A percentile compares a stretch with the other conserved stretches of the same genome.
These are phyloP conservation scores for Drosophila engyochracea DNA, from an alignment of 2,888 invertebrate species.

Conservation along the genomic window DNA sequence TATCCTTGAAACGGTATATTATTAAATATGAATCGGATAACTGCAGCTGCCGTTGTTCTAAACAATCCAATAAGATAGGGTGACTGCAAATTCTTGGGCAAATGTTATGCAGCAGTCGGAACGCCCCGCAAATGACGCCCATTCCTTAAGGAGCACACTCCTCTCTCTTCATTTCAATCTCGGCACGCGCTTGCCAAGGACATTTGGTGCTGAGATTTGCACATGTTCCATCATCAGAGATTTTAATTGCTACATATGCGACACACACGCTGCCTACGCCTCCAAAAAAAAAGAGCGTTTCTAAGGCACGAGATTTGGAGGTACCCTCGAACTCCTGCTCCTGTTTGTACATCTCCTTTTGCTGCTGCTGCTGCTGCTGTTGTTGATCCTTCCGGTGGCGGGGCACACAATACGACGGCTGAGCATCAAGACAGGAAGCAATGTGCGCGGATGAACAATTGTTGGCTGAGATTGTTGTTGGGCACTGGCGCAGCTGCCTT, in stretches of 20 bases:
- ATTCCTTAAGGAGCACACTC: conserved; percentile 22
- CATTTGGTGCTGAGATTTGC: conserved; percentile 58
- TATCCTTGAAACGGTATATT: conserved; percentile 13
- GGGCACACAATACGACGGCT: conserved; percentile 56
- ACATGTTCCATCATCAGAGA: conserved; percentile 74
- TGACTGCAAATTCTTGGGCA: conserved; percentile 51
- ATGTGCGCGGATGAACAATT: conserved; percentile 82
- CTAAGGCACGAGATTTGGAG: conserved; percentile 33
- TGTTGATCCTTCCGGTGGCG: conserved; percentile 82
- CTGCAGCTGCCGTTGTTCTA: conserved; percentile 40
- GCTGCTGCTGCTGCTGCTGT: conserved; percentile 21
- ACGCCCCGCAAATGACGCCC: conserved; percentile 57
- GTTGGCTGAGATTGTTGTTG: conserved; percentile 59
- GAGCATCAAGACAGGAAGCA: conserved; percentile 83
- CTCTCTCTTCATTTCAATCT: conserved; percentile 5
- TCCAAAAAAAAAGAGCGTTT: conserved; percentile 45
- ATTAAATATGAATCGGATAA: conserved; percentile 5
- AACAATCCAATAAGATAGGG: conserved; percentile 44
- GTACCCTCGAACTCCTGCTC: conserved; percentile 39
- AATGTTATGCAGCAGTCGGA: conserved; percentile 66
- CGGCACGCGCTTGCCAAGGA: conserved; percentile 58
- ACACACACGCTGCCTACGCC: conserved; percentile 71
- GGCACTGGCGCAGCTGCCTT: conserved; percentile 59
- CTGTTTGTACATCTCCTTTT: conserved; percentile 17
- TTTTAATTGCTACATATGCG: conserved; percentile 84